Base-by-base conservation (phyloP, 2,797 vertebrate species). In the Pipistrellus pygmaeus region DNA sequence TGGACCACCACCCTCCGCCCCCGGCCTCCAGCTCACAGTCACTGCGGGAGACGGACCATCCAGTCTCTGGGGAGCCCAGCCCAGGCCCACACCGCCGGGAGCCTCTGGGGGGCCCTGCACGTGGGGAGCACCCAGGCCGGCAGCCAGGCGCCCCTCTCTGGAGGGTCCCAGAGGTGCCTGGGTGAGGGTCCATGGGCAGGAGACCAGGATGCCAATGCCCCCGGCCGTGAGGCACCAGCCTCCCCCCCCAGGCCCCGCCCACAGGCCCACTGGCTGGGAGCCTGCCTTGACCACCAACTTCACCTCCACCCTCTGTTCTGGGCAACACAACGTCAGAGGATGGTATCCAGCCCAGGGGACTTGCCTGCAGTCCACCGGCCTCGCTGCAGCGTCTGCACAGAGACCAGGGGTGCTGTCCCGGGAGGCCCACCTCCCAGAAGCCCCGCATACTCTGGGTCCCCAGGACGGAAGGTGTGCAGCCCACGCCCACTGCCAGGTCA, bases 51-150 rank as follows among this genome's bases (percentile, higher is more conserved):
- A 27, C 15, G 3, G 51, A 51, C 35, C 48, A 4, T 2, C 27
- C 0, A 0, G 0, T 18, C 44, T 73, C 71, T 64, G 3, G 5
- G 6, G 44, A 69, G 25, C 25, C 85, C 1, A 0, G 20, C 21
- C 21, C 20, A 21, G 48, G 30, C 35, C 48, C 3, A 3, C n/a
- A 18, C 35, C 38, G 14, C 9, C 44, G 35, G 46, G 46, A 57
- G 62, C 55, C 14, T 35, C 12, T 2, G 44, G 1, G 0, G 55
- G 66, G 12, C 48, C 57, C 51, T 3, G 41, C 12, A 18, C 4
- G 1, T 0, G 18, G 8, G 0, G 11, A 41, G 30, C 1, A 2
- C 14, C 8, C 0, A 4, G 8, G 48, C 35, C 6, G 48, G 3
- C 1, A 0, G 48, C 60, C 32, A 44, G 51, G 48, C 3, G 2